Base-by-base conservation (phyloP, 2,113 vertebrate species). In the Tretioscincus oriximinensis region DNA sequence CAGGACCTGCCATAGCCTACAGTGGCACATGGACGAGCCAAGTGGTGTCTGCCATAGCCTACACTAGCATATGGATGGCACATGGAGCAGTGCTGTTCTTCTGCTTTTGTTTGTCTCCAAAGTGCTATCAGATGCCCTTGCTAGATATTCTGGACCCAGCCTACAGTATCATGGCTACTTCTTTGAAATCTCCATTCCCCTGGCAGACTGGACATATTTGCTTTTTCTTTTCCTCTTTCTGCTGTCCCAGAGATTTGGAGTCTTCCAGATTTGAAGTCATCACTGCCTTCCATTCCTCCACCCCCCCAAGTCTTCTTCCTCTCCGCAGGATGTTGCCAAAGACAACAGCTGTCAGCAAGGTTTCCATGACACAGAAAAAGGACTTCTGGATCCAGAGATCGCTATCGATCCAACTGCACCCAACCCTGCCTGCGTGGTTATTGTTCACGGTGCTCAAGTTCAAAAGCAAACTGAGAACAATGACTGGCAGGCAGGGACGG, bases 311-410 rank as follows among this genome's bases (percentile, higher is more conserved):
- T n/a, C 7, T 26, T 8, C 64, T 66, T 66, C 16, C 65, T 29
- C 65, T 66, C 67, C 22, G 31, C 4, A 68, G 66, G 28, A 35
- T 7, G 16, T 35, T 31, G 28, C 31, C 72, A 31, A 74, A 35
- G 28, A 9, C 45, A 67, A 14, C 22, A 45, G 12, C 22, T 26
- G 31, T 12, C 24, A 41, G 35, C 74, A 54, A n/a, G 64, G 76
- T 77, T 77, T 77, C 63, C 76, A 29, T 77, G 63, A 77, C 76
- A 77, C n/a, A 47, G 35, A 18, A 14, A 51, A 49, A 77, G 76
- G 11, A 65, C 76, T 49, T 9, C 18, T 5, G 63, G 45, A 51
- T 2, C 76, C 18, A 20, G 47, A 77, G 76, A 77, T 67, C 20
- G 1, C 41, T 22, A 77, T 67, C 76, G 2, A 20, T 9, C 24